Evolutionary conservation across 2,888 invertebrate species (phyloP).

Genomic region (Globia sparganii): DNA sequence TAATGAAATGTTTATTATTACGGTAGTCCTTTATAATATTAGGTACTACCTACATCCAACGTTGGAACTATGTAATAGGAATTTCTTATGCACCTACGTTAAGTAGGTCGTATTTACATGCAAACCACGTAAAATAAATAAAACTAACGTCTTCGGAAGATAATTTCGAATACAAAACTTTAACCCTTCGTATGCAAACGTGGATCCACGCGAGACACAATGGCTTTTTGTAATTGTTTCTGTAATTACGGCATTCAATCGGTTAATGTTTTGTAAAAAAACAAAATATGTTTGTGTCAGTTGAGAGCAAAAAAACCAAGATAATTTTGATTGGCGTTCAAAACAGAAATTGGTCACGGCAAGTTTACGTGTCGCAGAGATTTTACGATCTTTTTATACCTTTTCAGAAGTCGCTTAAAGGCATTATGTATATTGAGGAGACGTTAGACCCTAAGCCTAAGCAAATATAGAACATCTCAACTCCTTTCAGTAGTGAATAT

Average conservation of each 20-base stretch:
- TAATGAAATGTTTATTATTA: neutral
- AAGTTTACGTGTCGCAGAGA: constrained; percentile 40
- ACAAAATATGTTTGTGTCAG: neutral
- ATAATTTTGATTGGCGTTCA: constrained; percentile 59
- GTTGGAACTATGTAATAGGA: neutral
- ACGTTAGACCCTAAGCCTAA: constrained; percentile 41
- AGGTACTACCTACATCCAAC: neutral
- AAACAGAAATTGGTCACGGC: constrained; percentile 47
- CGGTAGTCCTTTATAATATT: constrained; percentile 1
- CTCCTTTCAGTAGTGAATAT: constrained; percentile 61
- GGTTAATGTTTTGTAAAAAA: neutral
- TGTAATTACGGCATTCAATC: too few relatives aligned
- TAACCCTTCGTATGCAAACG: neutral
- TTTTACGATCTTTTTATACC: constrained; percentile 63
- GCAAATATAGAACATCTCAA: constrained; percentile 51
- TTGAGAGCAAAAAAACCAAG: constrained; percentile 18
- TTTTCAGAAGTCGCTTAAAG: constrained; percentile 53
- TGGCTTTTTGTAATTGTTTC: neutral
- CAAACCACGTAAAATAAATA: neutral
- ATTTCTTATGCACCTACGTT: neutral
- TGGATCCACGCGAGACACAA: neutral
- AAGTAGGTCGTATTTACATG: neutral
- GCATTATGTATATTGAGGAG: constrained; percentile 54
- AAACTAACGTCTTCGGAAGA: neutral
- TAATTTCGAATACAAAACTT: neutral